phyloP scores from a whole-genome alignment of 2,113 vertebrate species.

The Neolamprologus fasciatus region DNA sequence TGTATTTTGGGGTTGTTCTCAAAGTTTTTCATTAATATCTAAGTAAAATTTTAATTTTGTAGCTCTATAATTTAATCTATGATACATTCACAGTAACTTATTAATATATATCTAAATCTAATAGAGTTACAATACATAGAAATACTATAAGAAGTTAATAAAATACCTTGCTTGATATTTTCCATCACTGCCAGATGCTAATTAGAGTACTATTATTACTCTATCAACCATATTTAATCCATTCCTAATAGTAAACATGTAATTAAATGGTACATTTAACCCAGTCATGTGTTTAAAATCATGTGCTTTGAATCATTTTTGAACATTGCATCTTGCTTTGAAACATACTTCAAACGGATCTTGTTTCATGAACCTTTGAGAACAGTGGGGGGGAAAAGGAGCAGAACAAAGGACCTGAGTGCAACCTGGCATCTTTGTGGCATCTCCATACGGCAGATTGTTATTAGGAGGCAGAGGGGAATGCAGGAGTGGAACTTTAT shows the following conservation, averaged over 20 bases:
- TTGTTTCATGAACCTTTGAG: background rate
- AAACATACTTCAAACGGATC: background rate
- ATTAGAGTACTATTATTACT: background rate
- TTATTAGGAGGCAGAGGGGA: constrained; percentile 19
- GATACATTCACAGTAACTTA: background rate
- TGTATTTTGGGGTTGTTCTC: background rate
- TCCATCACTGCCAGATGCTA: background rate
- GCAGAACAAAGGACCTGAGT: constrained; percentile 1
- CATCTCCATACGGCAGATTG: constrained; percentile 30
- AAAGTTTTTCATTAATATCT: background rate
- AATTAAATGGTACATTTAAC: background rate
- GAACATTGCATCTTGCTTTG: background rate
- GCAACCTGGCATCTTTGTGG: background rate
- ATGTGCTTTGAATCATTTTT: background rate
- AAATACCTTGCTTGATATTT: background rate
- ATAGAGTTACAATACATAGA: background rate
- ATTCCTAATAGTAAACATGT: background rate
- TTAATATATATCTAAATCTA: background rate
- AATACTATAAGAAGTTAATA: background rate
- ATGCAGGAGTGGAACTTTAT: constrained; percentile 43
- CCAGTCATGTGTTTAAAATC: background rate
- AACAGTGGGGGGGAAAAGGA: background rate
- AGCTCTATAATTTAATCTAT: background rate
- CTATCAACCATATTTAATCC: background rate
- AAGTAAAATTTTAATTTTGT: background rate